Conservation (phyloP, 2,888 invertebrate species). For the Marasmarcha lunaedactyla region DNA sequence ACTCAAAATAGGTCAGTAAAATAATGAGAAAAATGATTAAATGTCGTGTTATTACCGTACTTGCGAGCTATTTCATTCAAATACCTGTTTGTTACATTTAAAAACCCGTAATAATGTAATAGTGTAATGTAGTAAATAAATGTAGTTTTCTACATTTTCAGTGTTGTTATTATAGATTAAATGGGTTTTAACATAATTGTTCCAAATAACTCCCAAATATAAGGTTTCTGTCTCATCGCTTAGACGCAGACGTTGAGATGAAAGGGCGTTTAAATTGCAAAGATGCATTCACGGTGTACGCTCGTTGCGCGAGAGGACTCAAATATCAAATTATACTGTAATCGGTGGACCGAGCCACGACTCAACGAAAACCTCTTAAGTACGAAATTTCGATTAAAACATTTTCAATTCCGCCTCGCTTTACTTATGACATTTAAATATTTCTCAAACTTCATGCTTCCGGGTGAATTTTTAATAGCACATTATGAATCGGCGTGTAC, state of each 20-base stretch:
- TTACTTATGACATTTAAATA: conserved; percentile 57
- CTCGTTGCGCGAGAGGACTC: conserved; percentile 40
- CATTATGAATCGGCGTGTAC: conserved; percentile 44
- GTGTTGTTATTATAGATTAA: too few species aligned
- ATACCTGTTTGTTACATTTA: too few species aligned
- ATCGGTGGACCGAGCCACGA: conserved; percentile 38
- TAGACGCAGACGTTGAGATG: conserved; percentile 32
- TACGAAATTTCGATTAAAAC: conserved; percentile 45
- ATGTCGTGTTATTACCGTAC: too few species aligned
- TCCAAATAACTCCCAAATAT: conserved; percentile 25
- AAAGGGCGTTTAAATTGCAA: conserved; percentile 58
- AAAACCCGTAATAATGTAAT: too few species aligned
- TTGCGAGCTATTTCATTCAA: too few species aligned
- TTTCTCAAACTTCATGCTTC: conserved; percentile 57
- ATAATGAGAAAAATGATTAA: too few species aligned
- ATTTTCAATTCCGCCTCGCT: conserved; percentile 54
- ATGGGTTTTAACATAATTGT: not conserved
- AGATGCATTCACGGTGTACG: conserved; percentile 48
- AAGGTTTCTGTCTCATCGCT: conserved; percentile 9
- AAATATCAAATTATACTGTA: conserved; percentile 62
- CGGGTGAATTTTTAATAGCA: conserved; percentile 62
- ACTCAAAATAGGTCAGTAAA: too few species aligned
- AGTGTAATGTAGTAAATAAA: too few species aligned
- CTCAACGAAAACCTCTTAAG: conserved; percentile 45
- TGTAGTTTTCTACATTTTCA: too few species aligned